A percentile compares a stretch with the other conserved stretches of the same genome.
Evolutionary conservation across 2,888 invertebrate species (phyloP).

Genomic region (Drosophila histrio): DNA sequence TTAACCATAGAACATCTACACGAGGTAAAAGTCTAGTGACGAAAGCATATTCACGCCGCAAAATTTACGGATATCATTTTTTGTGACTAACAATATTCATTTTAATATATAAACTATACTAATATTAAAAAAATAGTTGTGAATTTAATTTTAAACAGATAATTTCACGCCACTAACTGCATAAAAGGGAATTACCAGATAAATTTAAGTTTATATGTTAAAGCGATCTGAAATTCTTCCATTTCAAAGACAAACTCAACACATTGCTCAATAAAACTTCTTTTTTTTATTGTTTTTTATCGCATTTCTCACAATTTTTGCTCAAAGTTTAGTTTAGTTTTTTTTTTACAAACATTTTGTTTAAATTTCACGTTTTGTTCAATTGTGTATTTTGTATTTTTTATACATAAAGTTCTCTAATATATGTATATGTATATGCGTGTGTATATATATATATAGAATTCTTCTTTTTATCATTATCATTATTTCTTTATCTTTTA

Average conservation of each 20-base stretch:
- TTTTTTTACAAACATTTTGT: slow-evolving; percentile 56
- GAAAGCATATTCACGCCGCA: too few relatives aligned
- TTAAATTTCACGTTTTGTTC: slow-evolving; percentile 41
- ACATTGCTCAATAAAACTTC: slow-evolving; percentile 64
- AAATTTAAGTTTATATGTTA: too few relatives aligned
- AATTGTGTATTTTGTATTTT: slow-evolving; percentile 41
- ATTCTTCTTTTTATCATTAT: slow-evolving; percentile 36
- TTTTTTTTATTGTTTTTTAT: slow-evolving; percentile 63
- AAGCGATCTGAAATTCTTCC: background rate
- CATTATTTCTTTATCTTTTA: slow-evolving; percentile 37
- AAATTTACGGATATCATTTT: too few relatives aligned
- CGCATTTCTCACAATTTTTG: slow-evolving; percentile 62
- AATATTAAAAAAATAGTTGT: too few relatives aligned
- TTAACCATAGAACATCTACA: too few relatives aligned
- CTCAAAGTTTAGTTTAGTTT: slow-evolving; percentile 44
- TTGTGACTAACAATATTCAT: too few relatives aligned
- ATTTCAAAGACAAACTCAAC: background rate
- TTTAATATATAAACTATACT: too few relatives aligned
- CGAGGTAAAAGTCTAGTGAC: too few relatives aligned
- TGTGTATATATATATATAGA: slow-evolving; percentile 60
- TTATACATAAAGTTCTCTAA: slow-evolving; percentile 65
- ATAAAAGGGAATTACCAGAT: too few relatives aligned
- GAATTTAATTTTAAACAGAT: too few relatives aligned
- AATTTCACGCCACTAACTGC: too few relatives aligned
- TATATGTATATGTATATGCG: slow-evolving; percentile 58